phyloP scores from a whole-genome alignment of 37 sponge, comb jelly and placozoan species.

The Theonella swinhoei region DNA sequence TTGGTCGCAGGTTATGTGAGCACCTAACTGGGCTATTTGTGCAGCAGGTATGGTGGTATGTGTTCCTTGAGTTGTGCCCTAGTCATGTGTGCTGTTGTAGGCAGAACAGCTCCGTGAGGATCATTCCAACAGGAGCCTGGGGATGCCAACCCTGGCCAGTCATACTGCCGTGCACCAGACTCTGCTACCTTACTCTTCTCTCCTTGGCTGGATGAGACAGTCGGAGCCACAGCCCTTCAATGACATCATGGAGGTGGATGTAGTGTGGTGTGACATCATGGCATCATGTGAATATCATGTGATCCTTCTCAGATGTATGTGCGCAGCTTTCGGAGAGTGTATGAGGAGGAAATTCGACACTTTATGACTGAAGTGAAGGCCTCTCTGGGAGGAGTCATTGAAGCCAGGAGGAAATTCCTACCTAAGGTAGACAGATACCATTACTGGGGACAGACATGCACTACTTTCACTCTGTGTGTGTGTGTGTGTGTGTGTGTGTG shows the following conservation, averaged over 20 bases:
- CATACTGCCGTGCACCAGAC: conserved; percentile 49
- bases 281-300: too few relatives aligned
- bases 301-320: conserved; percentile 25
- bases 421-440: not conserved
- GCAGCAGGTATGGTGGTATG: not conserved
- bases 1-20: conserved; percentile 34
- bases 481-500: too few relatives aligned
- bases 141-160: conserved; percentile 30
- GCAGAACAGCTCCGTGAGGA: conserved; percentile 12
- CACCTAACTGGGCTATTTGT: conserved; percentile 46
- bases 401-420: conserved; percentile 12
- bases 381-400: not conserved
- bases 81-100: not conserved
- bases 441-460: too few relatives aligned
- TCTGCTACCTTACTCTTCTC: conserved; percentile 50
- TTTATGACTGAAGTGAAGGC: conserved; percentile 32
- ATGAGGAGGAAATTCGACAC: conserved; percentile 38
- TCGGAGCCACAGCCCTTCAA: conserved; percentile 34
- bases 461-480: too few relatives aligned
- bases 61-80: not conserved
- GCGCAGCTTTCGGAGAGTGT: conserved; percentile 43
- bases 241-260: conserved; percentile 52
- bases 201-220: conserved; percentile 70
- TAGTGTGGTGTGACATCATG: not conserved
- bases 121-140: not conserved